A percentile compares a stretch with the other conserved stretches of the same genome.
Conservation (phyloP, 2,888 invertebrate genomes). For the Calameuta pallipes region DNA sequence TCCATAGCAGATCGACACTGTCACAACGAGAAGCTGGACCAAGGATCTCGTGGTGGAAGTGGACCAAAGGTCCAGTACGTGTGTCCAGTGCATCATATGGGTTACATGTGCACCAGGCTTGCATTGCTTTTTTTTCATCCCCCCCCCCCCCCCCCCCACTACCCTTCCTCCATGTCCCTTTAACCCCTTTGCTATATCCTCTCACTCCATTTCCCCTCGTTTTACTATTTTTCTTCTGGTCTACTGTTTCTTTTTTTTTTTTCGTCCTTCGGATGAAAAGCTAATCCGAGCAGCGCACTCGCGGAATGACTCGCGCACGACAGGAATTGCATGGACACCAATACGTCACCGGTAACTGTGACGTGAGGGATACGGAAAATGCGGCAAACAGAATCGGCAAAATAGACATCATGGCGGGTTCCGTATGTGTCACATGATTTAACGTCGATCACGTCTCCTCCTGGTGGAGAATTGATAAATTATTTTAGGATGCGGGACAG, state of each 20-base stretch:
- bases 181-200: not conserved
- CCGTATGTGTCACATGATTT: not conserved
- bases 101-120: too few relatives aligned
- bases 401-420: not conserved
- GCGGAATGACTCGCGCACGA: not conserved
- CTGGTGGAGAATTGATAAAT: not conserved
- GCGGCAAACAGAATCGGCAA: not conserved
- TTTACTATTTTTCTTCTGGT: not conserved
- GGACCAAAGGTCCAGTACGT: too few relatives aligned
- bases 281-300: not conserved
- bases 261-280: not conserved
- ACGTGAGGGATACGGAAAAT: not conserved
- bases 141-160: too few relatives aligned
- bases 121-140: too few relatives aligned
- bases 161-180: not conserved
- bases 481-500: not conserved
- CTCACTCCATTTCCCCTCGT: not conserved
- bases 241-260: not conserved
- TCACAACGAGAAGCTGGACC: too few relatives aligned
- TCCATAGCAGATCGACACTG: too few relatives aligned
- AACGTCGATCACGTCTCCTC: not conserved
- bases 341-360: not conserved
- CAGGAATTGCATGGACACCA: not conserved
- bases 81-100: too few relatives aligned
- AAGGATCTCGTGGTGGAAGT: too few relatives aligned